Evolutionary conservation across 2,888 invertebrate genomes (phyloP).

Genomic region (Epinotia ramella): DNA sequence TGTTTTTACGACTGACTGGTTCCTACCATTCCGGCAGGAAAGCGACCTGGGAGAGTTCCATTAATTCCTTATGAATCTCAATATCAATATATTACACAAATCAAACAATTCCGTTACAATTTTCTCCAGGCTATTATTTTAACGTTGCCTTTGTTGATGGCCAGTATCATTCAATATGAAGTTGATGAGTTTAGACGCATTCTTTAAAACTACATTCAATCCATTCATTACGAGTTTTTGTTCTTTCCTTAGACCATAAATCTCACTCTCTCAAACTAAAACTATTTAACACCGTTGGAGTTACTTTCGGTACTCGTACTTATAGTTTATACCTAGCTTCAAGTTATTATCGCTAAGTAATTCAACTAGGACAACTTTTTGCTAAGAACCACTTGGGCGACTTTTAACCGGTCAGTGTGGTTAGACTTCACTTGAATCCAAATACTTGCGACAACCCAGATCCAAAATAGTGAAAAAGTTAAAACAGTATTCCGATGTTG

Average conservation of each 20-base stretch:
- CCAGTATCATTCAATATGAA: too few relatives aligned
- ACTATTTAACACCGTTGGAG: neutral
- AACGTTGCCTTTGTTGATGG: too few relatives aligned
- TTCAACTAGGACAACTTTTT: constrained; percentile 68
- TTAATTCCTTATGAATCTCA: too few relatives aligned
- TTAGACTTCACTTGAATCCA: constrained; percentile 52
- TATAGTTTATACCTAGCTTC: constrained; percentile 61
- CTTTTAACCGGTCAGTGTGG: constrained; percentile 63
- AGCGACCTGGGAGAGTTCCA: too few relatives aligned
- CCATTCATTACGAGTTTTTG: too few relatives aligned
- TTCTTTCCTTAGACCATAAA: too few relatives aligned
- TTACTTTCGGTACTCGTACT: constrained; percentile 61
- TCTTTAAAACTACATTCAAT: too few relatives aligned
- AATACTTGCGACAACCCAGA: constrained; percentile 44
- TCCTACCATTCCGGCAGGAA: too few relatives aligned
- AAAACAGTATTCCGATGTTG: constrained; percentile 18
- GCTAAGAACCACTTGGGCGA: constrained; percentile 57
- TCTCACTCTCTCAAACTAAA: neutral
- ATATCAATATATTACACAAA: too few relatives aligned
- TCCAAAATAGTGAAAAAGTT: constrained; percentile 34
- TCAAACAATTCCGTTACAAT: neutral
- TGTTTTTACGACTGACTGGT: too few relatives aligned
- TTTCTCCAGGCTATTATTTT: neutral
- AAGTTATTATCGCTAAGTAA: constrained; percentile 67
- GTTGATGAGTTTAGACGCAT: too few relatives aligned